phyloP scores from a whole-genome alignment of 2,888 invertebrate genomes.

The Prosapia bicincta region DNA sequence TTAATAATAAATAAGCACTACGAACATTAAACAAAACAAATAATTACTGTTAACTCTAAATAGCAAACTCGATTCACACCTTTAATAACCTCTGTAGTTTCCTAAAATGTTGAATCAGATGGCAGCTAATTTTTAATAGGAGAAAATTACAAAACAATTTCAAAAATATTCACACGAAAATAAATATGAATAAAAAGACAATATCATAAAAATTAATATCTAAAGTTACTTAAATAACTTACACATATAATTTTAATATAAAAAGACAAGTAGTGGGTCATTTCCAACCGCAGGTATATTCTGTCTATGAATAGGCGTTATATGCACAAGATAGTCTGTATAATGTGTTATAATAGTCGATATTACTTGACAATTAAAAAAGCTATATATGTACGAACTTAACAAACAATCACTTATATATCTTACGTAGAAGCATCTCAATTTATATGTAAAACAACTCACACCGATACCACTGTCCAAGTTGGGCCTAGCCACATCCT shows the following conservation, averaged over 20 bases:
- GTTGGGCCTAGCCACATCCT: slow-evolving; percentile 20
- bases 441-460: slow-evolving; percentile 6
- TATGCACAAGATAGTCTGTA: background rate
- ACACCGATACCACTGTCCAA: slow-evolving; percentile 7
- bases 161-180: background rate
- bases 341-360: too few relatives aligned
- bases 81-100: background rate
- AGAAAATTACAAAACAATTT: background rate
- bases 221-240: background rate
- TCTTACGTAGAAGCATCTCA: background rate
- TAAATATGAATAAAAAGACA: background rate
- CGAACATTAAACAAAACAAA: background rate
- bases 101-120: background rate
- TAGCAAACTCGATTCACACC: background rate
- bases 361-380: background rate
- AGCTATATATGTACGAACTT: background rate
- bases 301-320: background rate
- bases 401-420: background rate
- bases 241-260: background rate
- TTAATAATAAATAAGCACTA: too few relatives aligned
- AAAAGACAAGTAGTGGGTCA: slow-evolving; percentile 2
- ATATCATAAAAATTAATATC: background rate
- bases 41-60: background rate
- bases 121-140: background rate
- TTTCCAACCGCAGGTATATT: background rate